These are phyloP conservation scores for Uromys caudimaculatus DNA, from an alignment of 2,797 vertebrate genomes.

Conservation along the genomic window DNA sequence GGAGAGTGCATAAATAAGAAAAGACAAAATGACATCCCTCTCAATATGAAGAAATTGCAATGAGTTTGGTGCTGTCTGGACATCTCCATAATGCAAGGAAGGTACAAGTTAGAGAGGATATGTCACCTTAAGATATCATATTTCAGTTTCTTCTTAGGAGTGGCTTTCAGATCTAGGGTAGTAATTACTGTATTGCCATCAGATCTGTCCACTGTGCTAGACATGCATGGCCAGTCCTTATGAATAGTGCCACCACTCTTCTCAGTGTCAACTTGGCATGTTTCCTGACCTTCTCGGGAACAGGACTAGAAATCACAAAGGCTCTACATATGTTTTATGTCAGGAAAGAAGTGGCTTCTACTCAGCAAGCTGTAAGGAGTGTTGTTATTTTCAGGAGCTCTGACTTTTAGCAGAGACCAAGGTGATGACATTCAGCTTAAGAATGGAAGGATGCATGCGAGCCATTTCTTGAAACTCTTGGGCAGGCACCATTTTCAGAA, in stretches of 20 bases:
- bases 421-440: conserved; percentile 64
- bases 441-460: conserved; percentile 57
- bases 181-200: conserved; percentile 51
- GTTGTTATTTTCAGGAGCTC: conserved; percentile 63
- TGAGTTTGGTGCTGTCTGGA: not conserved
- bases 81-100: conserved; percentile 4
- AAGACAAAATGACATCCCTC: not conserved
- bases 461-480: conserved; percentile 47
- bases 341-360: conserved; percentile 53
- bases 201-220: not conserved
- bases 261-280: not conserved
- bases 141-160: conserved; percentile 61
- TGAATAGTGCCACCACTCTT: not conserved
- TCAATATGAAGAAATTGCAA: not conserved
- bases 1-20: not conserved
- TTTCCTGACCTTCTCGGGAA: not conserved
- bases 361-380: conserved; percentile 37
- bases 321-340: not conserved
- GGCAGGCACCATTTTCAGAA: conserved; percentile 48
- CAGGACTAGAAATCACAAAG: not conserved
- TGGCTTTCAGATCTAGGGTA: conserved; percentile 68
- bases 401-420: conserved; percentile 56
- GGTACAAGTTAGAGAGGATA: not conserved
- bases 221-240: not conserved
- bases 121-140: conserved; percentile 7